Conservation (phyloP, 1,140 invertebrate species). For the Stenopsyche tienmushanensis region DNA sequence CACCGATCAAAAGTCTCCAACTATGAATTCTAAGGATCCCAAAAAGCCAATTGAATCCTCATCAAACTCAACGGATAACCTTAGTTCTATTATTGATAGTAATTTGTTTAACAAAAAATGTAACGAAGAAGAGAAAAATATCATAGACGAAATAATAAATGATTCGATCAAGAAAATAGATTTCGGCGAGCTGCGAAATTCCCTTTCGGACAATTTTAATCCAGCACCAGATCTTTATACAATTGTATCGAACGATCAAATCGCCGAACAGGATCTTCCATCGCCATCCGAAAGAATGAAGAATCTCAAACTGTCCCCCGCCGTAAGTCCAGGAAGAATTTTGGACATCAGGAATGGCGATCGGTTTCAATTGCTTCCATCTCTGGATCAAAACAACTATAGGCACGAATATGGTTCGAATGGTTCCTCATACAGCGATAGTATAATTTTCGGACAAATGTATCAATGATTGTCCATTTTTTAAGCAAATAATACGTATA, state of each 20-base stretch:
- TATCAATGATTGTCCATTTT: slow-evolving; percentile 13
- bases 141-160: slow-evolving; percentile 49
- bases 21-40: background rate
- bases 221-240: slow-evolving; percentile 4
- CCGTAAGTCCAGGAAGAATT: slow-evolving; percentile 9
- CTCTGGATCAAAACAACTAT: background rate
- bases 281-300: slow-evolving; percentile 56
- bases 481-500: too few species aligned
- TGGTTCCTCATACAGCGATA: background rate
- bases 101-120: background rate
- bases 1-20: background rate
- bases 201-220: slow-evolving; percentile 5
- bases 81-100: background rate
- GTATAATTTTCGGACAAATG: slow-evolving; percentile 7
- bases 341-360: background rate
- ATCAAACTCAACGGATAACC: too few species aligned
- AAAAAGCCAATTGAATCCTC: background rate
- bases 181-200: slow-evolving; percentile 13
- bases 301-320: slow-evolving; percentile 53
- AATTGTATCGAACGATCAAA: slow-evolving; percentile 24
- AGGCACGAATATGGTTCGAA: background rate
- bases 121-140: slow-evolving; percentile 23
- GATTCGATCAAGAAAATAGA: slow-evolving; percentile 50
- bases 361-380: background rate
- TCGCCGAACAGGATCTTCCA: slow-evolving; percentile 49